Conservation (phyloP, 2,113 vertebrate species). For the Porphyrio hochstetteri region DNA sequence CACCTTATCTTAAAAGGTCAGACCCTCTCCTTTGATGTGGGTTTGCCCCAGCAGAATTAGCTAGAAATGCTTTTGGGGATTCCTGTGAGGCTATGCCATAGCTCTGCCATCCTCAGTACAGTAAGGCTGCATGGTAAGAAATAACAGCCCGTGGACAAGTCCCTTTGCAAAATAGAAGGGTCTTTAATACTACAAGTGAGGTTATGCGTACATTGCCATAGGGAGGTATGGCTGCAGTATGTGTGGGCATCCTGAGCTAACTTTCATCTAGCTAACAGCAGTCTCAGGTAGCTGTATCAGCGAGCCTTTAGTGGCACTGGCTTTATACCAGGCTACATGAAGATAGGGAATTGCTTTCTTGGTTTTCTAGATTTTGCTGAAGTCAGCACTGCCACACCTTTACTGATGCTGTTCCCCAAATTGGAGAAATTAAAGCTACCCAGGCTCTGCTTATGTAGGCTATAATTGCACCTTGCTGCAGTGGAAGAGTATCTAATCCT, state of each 20-base stretch:
- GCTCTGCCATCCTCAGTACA: background rate
- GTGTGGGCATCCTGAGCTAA: background rate
- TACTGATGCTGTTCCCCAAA: background rate
- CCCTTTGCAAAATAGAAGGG: background rate
- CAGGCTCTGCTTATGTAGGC: background rate
- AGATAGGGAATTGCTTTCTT: background rate
- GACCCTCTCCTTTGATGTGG: background rate
- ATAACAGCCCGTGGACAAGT: background rate
- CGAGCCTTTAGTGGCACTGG: background rate
- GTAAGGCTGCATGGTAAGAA: background rate
- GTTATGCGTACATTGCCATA: background rate
- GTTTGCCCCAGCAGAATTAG: background rate
- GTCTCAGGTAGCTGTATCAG: background rate
- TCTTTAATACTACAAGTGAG: background rate
- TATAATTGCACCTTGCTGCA: background rate
- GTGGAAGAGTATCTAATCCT: background rate
- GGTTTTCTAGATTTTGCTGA: background rate
- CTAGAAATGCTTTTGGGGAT: background rate
- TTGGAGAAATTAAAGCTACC: background rate
- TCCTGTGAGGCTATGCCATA: rapidly evolving
- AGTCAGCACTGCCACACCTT: background rate
- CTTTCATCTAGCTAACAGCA: background rate
- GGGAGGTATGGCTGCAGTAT: background rate
- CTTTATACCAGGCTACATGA: background rate
- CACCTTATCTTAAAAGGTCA: background rate